These are phyloP conservation scores for Drosophila affinis DNA, from an alignment of 2,888 invertebrate species.

Conservation along the genomic window DNA sequence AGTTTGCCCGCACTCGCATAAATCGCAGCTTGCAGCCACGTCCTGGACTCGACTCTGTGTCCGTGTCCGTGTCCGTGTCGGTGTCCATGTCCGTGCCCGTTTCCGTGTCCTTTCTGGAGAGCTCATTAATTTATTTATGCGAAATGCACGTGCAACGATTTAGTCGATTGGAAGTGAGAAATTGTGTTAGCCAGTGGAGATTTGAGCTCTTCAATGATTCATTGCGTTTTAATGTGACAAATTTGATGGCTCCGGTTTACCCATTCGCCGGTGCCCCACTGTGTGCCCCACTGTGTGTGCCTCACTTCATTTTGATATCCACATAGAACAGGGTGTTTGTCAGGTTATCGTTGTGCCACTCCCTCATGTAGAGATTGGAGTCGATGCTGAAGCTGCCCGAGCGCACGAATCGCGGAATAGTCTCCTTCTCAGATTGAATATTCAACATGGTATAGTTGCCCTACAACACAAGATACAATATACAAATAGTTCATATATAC, in stretches of 20 bases:
- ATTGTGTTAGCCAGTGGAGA: slow-evolving; percentile 63
- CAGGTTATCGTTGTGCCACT: slow-evolving; percentile 34
- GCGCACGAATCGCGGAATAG: slow-evolving; percentile 38
- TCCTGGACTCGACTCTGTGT: slow-evolving; percentile 14
- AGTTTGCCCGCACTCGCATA: slow-evolving; percentile 73
- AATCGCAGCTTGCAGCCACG: slow-evolving; percentile 63
- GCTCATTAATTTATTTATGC: slow-evolving; percentile 81
- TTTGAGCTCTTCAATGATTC: slow-evolving; percentile 59
- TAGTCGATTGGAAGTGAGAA: slow-evolving; percentile 76
- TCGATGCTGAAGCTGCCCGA: slow-evolving; percentile 39
- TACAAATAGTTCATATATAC: neutral
- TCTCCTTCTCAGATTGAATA: slow-evolving; percentile 33
- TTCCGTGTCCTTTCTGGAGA: slow-evolving; percentile 41
- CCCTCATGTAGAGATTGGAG: slow-evolving; percentile 26
- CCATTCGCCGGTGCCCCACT: neutral
- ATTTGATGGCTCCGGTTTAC: slow-evolving; percentile 5
- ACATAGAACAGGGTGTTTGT: slow-evolving; percentile 30
- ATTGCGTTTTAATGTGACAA: slow-evolving; percentile 53
- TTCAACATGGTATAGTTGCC: slow-evolving; percentile 41
- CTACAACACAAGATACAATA: neutral
- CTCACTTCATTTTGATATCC: slow-evolving; percentile 44
- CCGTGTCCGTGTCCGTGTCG: slow-evolving; percentile 26
- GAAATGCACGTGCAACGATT: slow-evolving; percentile 78
- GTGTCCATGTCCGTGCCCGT: slow-evolving; percentile 34
- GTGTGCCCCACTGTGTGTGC: slow-evolving; percentile 7